Conservation (phyloP, 2,888 invertebrate genomes). For the Aquatica leii region DNA sequence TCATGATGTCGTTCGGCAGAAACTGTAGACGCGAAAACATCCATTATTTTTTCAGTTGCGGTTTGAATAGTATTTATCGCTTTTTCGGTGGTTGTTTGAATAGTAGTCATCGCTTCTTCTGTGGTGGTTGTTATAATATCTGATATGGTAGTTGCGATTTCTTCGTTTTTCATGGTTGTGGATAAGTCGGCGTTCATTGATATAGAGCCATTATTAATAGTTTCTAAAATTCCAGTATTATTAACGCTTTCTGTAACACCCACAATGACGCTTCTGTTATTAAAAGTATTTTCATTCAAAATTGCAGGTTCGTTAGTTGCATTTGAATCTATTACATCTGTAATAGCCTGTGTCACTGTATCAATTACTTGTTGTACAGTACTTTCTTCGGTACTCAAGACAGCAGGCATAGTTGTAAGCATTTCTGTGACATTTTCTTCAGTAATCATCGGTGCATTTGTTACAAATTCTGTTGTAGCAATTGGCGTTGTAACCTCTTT, state of each 20-base stretch:
- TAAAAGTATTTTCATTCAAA: neutral
- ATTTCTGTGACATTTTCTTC: neutral
- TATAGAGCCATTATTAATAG: neutral
- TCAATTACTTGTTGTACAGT: neutral
- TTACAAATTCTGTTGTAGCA: neutral
- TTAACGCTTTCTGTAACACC: neutral
- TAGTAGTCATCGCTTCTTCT: neutral
- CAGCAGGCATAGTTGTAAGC: neutral
- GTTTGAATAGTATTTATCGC: conserved; percentile 5
- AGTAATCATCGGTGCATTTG: neutral
- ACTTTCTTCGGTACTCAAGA: neutral
- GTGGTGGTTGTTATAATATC: neutral
- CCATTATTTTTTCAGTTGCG: conserved; percentile 9
- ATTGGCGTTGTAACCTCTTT: neutral
- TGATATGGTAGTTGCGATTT: conserved; percentile 14
- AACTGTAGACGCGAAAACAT: neutral
- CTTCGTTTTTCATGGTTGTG: neutral
- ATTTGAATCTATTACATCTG: neutral
- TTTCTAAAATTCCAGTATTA: neutral
- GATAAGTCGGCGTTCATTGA: neutral
- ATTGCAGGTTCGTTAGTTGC: neutral
- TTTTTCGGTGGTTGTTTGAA: neutral
- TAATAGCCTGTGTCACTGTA: neutral
- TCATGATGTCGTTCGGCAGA: neutral
- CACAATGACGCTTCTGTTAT: neutral